Conservation (phyloP, 2,797 vertebrate species). For the Alfaro cultratus region DNA sequence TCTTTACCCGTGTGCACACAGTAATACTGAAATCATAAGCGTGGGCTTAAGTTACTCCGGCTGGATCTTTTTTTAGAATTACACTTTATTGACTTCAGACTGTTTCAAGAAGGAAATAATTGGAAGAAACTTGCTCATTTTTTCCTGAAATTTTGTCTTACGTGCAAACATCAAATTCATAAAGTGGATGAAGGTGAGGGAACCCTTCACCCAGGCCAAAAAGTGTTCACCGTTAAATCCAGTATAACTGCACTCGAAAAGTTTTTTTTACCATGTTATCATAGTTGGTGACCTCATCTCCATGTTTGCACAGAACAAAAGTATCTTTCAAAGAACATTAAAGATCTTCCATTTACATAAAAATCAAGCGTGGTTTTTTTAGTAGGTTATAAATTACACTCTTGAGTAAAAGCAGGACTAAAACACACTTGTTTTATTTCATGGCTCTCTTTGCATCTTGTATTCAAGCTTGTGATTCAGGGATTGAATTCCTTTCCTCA, state of each 20-base stretch:
- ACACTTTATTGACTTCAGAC: conserved; percentile 37
- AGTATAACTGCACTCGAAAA: background rate
- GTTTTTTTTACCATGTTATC: background rate
- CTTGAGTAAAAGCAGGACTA: background rate
- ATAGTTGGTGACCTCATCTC: background rate
- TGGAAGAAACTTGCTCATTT: conserved; percentile 26
- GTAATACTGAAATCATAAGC: conserved; percentile 48
- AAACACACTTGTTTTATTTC: background rate
- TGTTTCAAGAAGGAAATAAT: conserved; percentile 32
- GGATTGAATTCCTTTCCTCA: background rate
- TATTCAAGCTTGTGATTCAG: background rate
- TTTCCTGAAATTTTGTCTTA: conserved; percentile 6
- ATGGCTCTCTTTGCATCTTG: background rate
- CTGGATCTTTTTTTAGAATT: conserved; percentile 38
- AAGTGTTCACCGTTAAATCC: background rate
- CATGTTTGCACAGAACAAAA: background rate
- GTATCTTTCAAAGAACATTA: background rate
- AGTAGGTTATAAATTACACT: background rate
- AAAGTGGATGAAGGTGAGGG: conserved; percentile 1
- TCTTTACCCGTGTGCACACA: conserved; percentile 44
- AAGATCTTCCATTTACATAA: background rate
- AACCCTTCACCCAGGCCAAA: background rate
- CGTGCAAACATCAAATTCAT: conserved; percentile 18
- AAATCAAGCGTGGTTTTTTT: background rate
- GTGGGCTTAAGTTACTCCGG: conserved; percentile 36